phyloP scores from a whole-genome alignment of 2,888 invertebrate species.

The Rhopalosiphum nymphaeae region DNA sequence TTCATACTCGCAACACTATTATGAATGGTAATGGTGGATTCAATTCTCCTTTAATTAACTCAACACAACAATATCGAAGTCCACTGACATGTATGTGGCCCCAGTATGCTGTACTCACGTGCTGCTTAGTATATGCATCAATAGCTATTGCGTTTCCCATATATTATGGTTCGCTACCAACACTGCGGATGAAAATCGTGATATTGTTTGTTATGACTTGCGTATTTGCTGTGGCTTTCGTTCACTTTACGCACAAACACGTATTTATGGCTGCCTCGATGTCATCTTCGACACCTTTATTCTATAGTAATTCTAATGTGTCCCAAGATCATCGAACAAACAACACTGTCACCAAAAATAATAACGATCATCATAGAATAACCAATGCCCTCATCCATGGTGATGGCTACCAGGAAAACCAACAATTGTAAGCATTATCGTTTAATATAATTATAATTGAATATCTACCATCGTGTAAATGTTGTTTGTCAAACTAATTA shows the following conservation, averaged over 20 bases:
- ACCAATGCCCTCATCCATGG: neutral
- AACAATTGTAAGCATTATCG: neutral
- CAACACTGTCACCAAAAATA: neutral
- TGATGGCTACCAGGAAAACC: neutral
- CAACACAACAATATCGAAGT: slow-evolving; percentile 70
- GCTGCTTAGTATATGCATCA: slow-evolving; percentile 85
- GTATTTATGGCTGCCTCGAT: slow-evolving; percentile 36
- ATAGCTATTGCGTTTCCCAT: slow-evolving; percentile 74
- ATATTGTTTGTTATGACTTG: slow-evolving; percentile 31
- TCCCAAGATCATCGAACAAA: neutral
- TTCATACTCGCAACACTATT: neutral
- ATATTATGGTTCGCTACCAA: slow-evolving; percentile 74
- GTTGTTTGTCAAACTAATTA: neutral
- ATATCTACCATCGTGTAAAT: neutral
- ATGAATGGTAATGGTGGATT: neutral
- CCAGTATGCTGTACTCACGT: slow-evolving; percentile 87
- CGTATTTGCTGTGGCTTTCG: slow-evolving; percentile 38
- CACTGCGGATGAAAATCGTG: slow-evolving; percentile 83
- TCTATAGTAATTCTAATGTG: neutral
- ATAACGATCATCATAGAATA: neutral
- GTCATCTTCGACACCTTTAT: neutral
- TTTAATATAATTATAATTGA: neutral
- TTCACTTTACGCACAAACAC: slow-evolving; percentile 54
- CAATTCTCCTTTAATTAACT: neutral
- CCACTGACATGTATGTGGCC: slow-evolving; percentile 84